Evolutionary conservation across 2,888 invertebrate genomes (phyloP).

Genomic region (Cantharis rufa): DNA sequence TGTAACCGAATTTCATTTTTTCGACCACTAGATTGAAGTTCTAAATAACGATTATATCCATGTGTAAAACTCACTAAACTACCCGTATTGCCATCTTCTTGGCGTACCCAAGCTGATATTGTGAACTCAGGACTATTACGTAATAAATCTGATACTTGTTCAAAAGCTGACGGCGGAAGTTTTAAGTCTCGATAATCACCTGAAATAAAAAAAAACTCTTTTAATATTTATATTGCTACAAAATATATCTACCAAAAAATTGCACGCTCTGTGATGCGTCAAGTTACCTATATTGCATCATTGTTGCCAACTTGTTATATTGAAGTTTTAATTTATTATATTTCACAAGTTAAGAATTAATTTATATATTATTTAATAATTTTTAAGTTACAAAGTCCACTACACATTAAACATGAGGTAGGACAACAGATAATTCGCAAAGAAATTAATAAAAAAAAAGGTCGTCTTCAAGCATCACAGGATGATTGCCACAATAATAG

Average conservation of each 20-base stretch:
- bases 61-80: constrained; percentile 82
- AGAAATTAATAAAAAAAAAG: too few species aligned
- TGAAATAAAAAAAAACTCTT: constrained; percentile 48
- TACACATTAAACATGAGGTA: not conserved
- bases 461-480: too few species aligned
- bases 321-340: too few species aligned
- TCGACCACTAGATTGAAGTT: constrained; percentile 88
- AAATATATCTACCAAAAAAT: too few species aligned
- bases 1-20: constrained; percentile 85
- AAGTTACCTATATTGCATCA: too few species aligned
- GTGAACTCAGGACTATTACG: constrained; percentile 79
- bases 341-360: too few species aligned
- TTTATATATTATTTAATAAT: too few species aligned
- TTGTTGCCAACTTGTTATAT: too few species aligned
- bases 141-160: constrained; percentile 70
- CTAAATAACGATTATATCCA: constrained; percentile 84
- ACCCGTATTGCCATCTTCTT: constrained; percentile 81
- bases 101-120: constrained; percentile 74
- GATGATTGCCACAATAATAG: too few species aligned
- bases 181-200: constrained; percentile 76
- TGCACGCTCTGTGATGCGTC: too few species aligned
- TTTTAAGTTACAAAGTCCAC: not conserved
- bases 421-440: not conserved
- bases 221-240: too few species aligned
- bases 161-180: constrained; percentile 70